Percentiles rank a stretch among this genome's conserved stretches.
These are phyloP conservation scores for Abramis brama DNA, from an alignment of 2,113 vertebrate genomes.

Conservation along the genomic window DNA sequence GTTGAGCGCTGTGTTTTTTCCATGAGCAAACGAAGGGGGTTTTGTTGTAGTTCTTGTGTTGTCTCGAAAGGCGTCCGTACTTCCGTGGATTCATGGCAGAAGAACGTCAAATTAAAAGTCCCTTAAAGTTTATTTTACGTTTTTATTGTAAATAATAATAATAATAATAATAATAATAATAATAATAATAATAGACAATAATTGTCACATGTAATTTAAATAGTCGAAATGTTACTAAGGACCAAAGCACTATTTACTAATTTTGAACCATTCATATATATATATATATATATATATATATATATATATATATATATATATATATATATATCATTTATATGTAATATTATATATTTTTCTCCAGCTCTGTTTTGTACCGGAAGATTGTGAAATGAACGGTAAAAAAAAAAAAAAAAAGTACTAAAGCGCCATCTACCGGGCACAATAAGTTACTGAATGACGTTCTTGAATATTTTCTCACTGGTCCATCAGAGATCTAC, in stretches of 20 bases:
- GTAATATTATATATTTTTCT: not conserved
- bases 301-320: not conserved
- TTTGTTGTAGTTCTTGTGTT: constrained; percentile 31
- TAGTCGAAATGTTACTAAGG: too few relatives aligned
- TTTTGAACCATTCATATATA: too few relatives aligned
- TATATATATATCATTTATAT: too few relatives aligned
- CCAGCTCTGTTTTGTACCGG: not conserved
- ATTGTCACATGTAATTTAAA: not conserved
- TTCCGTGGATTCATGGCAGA: not conserved
- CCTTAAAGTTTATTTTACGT: not conserved
- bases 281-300: too few relatives aligned
- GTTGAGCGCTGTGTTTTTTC: constrained; percentile 25
- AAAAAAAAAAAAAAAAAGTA: not conserved
- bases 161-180: too few relatives aligned
- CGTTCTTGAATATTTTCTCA: not conserved
- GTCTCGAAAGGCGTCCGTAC: constrained; percentile 14
- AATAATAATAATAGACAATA: too few relatives aligned
- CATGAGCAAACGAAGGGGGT: constrained; percentile 33
- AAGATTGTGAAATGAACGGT: not conserved
- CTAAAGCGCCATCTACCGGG: not conserved
- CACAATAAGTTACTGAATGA: not conserved
- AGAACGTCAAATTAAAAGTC: constrained; percentile 24
- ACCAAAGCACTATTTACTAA: too few relatives aligned
- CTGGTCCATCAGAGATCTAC: too few relatives aligned
- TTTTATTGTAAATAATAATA: not conserved